Percentiles rank a stretch among this genome's conserved stretches.
phyloP scores from a whole-genome alignment of 2,888 invertebrate genomes.

The Dioctria linearis region DNA sequence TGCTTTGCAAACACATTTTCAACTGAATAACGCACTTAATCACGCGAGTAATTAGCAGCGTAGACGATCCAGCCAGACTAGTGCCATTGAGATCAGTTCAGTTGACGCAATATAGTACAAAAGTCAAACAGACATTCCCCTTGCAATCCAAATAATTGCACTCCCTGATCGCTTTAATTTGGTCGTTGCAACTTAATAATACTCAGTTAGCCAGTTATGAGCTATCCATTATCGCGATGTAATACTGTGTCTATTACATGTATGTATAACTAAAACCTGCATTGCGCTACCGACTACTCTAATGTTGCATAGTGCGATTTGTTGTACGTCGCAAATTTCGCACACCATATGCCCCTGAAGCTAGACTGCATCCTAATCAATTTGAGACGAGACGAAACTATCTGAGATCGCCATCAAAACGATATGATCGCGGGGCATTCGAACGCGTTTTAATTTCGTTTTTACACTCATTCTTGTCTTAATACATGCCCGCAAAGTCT shows the following conservation, averaged over 20 bases:
- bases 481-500: neutral
- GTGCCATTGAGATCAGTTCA: conserved; percentile 40
- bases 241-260: neutral
- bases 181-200: conserved; percentile 37
- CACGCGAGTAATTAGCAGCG: conserved; percentile 40
- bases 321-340: neutral
- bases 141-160: conserved; percentile 41
- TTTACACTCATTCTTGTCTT: too few species aligned
- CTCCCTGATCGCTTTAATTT: conserved; percentile 38
- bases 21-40: conserved; percentile 40
- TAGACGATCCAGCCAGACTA: conserved; percentile 35
- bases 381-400: conserved; percentile 44
- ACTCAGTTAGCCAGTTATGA: too few species aligned
- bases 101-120: conserved; percentile 20
- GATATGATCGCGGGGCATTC: conserved; percentile 22
- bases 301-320: conserved; percentile 11
- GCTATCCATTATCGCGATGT: conserved; percentile 10
- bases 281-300: too few species aligned
- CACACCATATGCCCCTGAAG: neutral
- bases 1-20: conserved; percentile 39
- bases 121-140: conserved; percentile 42
- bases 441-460: neutral
- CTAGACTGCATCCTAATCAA: conserved; percentile 26
- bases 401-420: conserved; percentile 23
- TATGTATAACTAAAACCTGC: neutral